Base-by-base conservation (phyloP, 92 coral and sea anemone species). In the Bergia sp. region DNA sequence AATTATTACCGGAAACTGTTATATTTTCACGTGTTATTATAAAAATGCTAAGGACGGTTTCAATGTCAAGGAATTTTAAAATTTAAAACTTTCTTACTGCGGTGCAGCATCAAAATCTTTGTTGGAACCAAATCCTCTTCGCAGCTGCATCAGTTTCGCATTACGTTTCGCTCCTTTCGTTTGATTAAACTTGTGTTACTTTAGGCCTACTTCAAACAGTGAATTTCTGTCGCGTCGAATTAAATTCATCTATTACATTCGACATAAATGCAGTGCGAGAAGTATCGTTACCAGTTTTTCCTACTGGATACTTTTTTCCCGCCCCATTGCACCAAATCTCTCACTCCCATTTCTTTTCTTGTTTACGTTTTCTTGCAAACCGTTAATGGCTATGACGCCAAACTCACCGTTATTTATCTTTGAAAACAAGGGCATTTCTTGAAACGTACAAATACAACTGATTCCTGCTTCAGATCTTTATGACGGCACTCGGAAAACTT, bases 41-140 rank as follows among this genome's bases (percentile, higher is more conserved):
- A 53, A 53, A 10, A 11, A 18, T 10, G 58, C 2, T 11, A 53
- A 18, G 16, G 2, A 53, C 58, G 13, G 58, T 53, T 53, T 53
- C 3, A 12, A 1, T 53, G 16, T 53, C 58, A 53, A 11, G 10
- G 18, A 53, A 53, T 1, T 45, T 45, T 29, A 29, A 45, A 45
- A 53, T 2, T 53, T 12, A 53, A 53, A 50, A 11, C 16, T 53
- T 53, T 53, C 58, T 53, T 73, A 37, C 42, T 5, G 41, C 21
- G 86, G 86, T 43, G 86, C 64, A 66, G 41, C 29, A 11, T 43
- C 58, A 11, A 44, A 43, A 7, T 67, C 77, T 44, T 50, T 67
- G 57, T 45, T 82, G 58, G 77, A 82, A 41, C 86, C 86, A 82
- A 67, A 66, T 7, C 66, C 86, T 20, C 58, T 82, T 15, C 77